These are phyloP conservation scores for Drosophila sordidula DNA, from an alignment of 2,888 invertebrate species.

Conservation along the genomic window DNA sequence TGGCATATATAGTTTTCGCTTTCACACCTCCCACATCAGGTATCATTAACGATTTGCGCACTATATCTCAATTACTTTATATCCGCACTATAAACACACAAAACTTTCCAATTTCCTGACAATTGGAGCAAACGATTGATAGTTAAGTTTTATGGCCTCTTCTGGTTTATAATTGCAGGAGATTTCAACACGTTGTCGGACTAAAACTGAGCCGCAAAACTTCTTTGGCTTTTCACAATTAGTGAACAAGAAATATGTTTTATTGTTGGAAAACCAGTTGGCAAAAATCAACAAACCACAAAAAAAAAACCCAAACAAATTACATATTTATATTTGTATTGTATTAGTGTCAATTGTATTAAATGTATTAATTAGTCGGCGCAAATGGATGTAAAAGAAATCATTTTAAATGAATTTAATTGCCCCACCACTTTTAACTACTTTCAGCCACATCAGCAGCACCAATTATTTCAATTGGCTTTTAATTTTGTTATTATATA, in stretches of 20 bases:
- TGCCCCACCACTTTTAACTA: conserved; percentile 46
- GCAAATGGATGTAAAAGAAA: conserved; percentile 53
- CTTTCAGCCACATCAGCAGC: conserved; percentile 24
- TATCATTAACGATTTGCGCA: conserved; percentile 12
- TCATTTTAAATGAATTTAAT: conserved; percentile 61
- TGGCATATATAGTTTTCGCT: conserved; percentile 3
- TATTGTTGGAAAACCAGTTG: conserved; percentile 44
- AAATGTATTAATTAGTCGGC: conserved; percentile 61
- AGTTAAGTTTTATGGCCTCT: conserved; percentile 53
- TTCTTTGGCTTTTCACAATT: conserved; percentile 38
- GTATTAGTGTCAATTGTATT: conserved; percentile 38
- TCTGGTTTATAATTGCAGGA: conserved; percentile 41
- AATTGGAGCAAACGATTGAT: conserved; percentile 70
- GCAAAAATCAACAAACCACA: conserved; percentile 9
- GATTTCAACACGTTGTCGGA: conserved; percentile 50
- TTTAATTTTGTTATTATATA: conserved; percentile 41
- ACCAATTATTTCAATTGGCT: conserved; percentile 65
- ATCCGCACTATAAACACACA: conserved; percentile 28
- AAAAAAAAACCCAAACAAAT: conserved; percentile 16
- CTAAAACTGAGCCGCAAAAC: conserved; percentile 30
- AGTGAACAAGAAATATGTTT: conserved; percentile 47
- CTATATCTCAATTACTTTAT: conserved; percentile 49
- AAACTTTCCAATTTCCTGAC: conserved; percentile 66
- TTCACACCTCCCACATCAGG: conserved; percentile 46
- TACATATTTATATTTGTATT: conserved; percentile 24